Evolutionary conservation across 2,797 vertebrate genomes (phyloP).

Genomic region (Peromyscus attwateri): DNA sequence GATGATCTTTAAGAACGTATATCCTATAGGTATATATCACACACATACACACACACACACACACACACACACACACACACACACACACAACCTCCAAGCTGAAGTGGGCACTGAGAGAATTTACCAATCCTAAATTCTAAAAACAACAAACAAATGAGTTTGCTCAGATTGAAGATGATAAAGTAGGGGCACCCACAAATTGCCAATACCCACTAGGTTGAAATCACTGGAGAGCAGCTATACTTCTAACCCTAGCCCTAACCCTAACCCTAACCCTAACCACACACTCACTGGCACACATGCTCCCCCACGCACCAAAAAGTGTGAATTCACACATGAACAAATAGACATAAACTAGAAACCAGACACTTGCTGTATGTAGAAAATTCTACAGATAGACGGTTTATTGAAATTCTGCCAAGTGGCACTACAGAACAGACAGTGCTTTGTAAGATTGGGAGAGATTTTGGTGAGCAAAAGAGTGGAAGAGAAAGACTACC

Average conservation of each 20-base stretch:
- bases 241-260: background rate
- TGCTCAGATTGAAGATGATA: background rate
- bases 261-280: too few relatives aligned
- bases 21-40: background rate
- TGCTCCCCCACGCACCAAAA: background rate
- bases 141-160: background rate
- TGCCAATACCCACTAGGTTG: background rate
- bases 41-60: background rate
- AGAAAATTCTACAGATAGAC: background rate
- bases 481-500: background rate
- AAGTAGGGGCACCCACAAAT: background rate
- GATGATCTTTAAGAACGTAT: background rate
- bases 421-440: background rate
- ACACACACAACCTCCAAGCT: background rate
- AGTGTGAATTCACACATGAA: background rate
- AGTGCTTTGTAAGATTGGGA: background rate
- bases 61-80: background rate
- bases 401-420: background rate
- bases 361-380: background rate
- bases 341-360: background rate
- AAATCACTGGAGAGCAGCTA: background rate
- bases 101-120: background rate
- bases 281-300: background rate
- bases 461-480: background rate
- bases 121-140: constrained; percentile 7